Evolutionary conservation across 1,140 invertebrate species (phyloP).

Genomic region (Tetraneura akinire): DNA sequence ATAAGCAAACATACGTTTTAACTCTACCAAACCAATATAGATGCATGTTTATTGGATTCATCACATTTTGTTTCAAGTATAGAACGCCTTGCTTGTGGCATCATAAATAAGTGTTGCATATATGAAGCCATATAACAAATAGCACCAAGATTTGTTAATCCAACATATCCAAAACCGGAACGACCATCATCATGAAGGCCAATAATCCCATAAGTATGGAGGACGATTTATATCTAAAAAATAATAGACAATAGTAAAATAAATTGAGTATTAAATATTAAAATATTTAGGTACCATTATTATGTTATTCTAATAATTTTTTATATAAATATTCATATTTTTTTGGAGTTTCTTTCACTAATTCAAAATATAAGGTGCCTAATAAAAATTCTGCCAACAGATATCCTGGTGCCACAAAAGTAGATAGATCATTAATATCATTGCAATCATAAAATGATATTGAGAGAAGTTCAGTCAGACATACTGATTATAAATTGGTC

Average conservation of each 20-base stretch:
- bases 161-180: conserved; percentile 91
- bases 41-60: conserved; percentile 70
- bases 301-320: conserved; percentile 82
- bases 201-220: conserved; percentile 94
- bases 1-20: conserved; percentile 95
- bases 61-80: conserved; percentile 67
- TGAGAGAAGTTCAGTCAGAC: no score
- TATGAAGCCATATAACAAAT: conserved; percentile 97
- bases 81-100: conserved; percentile 83
- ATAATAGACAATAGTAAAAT: conserved; percentile 4
- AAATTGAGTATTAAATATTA: conserved; percentile 9
- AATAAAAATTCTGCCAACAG: no score
- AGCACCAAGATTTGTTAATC: conserved; percentile 89
- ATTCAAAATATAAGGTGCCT: no score
- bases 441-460: no score
- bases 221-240: conserved; percentile 69
- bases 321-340: conserved; percentile 84
- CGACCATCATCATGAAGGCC: conserved; percentile 93
- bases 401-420: no score
- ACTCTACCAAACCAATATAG: conserved; percentile 80
- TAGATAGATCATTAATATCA: no score
- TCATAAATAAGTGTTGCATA: conserved; percentile 96
- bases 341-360: conserved; percentile 79
- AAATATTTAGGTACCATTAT: conserved; percentile 68
- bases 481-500: no score